A percentile compares a stretch with the other conserved stretches of the same genome.
phyloP scores from a whole-genome alignment of 2,113 vertebrate genomes.

The Pampusana beccarii region DNA sequence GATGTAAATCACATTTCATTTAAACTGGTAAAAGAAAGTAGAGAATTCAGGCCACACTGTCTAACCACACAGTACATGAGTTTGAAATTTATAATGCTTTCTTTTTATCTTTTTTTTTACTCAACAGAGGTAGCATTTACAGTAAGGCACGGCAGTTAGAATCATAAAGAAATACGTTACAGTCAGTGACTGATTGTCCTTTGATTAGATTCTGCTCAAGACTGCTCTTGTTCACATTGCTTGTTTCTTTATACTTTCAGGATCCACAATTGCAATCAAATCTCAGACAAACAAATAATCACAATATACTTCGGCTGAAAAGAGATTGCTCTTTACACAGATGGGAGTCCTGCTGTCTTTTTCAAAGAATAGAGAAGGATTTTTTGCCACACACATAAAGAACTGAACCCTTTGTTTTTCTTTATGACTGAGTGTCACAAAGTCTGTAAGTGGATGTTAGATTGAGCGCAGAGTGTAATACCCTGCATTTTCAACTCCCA shows the following conservation, averaged over 20 bases:
- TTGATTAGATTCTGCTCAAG: slow-evolving; percentile 10
- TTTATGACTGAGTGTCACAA: neutral
- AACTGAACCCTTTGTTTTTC: neutral
- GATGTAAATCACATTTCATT: neutral
- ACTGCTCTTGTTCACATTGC: neutral
- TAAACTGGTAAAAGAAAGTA: neutral
- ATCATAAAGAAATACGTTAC: neutral
- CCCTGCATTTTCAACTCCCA: neutral
- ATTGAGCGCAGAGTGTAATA: neutral
- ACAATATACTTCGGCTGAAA: neutral
- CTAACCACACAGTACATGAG: neutral
- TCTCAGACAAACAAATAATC: slow-evolving; percentile 43
- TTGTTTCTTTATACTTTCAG: slow-evolving; percentile 16
- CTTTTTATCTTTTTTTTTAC: neutral
- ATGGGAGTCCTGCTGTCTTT: neutral
- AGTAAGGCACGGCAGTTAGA: neutral
- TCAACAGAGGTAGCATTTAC: neutral
- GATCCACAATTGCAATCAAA: neutral
- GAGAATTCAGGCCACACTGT: neutral
- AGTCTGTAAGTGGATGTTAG: neutral
- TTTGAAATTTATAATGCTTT: neutral
- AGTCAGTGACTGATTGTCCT: neutral
- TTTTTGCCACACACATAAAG: neutral
- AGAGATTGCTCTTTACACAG: neutral
- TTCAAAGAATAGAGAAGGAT: neutral